phyloP scores from a whole-genome alignment of 1,140 invertebrate species.

The Metaphire vulgaris region DNA sequence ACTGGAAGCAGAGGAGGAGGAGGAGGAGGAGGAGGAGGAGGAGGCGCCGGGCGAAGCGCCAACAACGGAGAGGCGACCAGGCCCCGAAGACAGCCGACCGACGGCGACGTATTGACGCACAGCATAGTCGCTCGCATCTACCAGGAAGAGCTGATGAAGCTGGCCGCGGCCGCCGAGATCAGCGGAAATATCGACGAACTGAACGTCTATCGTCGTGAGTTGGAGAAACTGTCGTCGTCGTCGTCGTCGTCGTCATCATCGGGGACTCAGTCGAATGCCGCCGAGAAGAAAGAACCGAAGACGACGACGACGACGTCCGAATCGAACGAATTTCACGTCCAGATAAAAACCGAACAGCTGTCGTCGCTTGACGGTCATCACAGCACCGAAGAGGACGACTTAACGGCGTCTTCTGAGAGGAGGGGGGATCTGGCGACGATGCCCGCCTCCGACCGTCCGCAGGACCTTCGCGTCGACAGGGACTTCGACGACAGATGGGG shows the following conservation, averaged over 20 bases:
- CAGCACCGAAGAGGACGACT: slow-evolving; percentile 27
- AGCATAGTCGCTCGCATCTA: slow-evolving; percentile 95
- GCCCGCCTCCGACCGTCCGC: slow-evolving; percentile 59
- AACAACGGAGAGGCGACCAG: slow-evolving; percentile 40
- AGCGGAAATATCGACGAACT: slow-evolving; percentile 61
- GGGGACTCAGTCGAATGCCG: not conserved
- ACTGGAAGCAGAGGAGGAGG: slow-evolving; percentile 21
- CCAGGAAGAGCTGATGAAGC: slow-evolving; percentile 86
- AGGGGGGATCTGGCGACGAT: slow-evolving; percentile 36
- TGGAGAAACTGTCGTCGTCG: slow-evolving; percentile 69
- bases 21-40: not conserved
- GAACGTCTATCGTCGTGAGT: slow-evolving; percentile 83
- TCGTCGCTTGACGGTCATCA: slow-evolving; percentile 19
- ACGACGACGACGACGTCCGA: slow-evolving; percentile 66
- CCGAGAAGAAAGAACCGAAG: slow-evolving; percentile 48
- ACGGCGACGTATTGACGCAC: slow-evolving; percentile 86
- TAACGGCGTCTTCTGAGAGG: slow-evolving; percentile 31
- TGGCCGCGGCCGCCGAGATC: slow-evolving; percentile 62
- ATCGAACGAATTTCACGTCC: slow-evolving; percentile 45
- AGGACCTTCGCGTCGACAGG: slow-evolving; percentile 65
- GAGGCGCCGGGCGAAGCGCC: slow-evolving; percentile 10
- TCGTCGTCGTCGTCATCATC: slow-evolving; percentile 34
- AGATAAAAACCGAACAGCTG: slow-evolving; percentile 21
- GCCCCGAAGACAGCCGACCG: slow-evolving; percentile 71
- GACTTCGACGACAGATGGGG: not conserved